These are phyloP conservation scores for Lithobates pipiens DNA, from an alignment of 2,797 vertebrate genomes.

Conservation along the genomic window DNA sequence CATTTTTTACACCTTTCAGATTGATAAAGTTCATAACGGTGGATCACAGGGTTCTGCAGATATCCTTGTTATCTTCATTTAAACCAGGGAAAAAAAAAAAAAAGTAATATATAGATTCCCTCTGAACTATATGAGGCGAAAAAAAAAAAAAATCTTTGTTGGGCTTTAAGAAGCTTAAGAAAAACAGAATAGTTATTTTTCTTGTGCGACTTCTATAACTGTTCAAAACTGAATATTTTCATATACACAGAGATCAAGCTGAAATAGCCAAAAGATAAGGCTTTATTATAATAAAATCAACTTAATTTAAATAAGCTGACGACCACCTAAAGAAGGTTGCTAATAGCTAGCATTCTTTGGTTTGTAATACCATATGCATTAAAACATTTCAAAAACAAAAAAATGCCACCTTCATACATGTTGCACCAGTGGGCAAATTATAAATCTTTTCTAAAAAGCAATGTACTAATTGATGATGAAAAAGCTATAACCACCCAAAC, in stretches of 20 bases:
- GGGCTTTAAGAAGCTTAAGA: no score
- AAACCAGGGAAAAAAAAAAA: no score
- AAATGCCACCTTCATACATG: neutral
- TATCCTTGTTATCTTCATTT: no score
- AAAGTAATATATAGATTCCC: no score
- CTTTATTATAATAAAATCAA: neutral
- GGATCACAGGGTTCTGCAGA: no score
- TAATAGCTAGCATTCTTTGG: conserved; percentile 22
- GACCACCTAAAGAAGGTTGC: neutral
- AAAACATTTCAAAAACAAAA: neutral
- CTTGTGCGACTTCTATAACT: neutral
- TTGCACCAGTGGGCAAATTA: neutral
- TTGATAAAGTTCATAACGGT: no score
- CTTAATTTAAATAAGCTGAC: neutral
- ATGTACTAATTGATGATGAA: neutral
- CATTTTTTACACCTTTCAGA: no score
- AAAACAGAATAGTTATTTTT: neutral
- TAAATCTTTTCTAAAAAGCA: neutral
- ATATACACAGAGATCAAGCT: neutral
- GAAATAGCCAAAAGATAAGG: neutral
- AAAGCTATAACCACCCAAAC: neutral
- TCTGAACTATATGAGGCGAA: neutral
- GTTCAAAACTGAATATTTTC: neutral
- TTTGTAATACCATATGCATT: neutral
- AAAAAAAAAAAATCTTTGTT: neutral